Conservation (phyloP, 2,888 invertebrate species). For the Strigamia crassipes region DNA sequence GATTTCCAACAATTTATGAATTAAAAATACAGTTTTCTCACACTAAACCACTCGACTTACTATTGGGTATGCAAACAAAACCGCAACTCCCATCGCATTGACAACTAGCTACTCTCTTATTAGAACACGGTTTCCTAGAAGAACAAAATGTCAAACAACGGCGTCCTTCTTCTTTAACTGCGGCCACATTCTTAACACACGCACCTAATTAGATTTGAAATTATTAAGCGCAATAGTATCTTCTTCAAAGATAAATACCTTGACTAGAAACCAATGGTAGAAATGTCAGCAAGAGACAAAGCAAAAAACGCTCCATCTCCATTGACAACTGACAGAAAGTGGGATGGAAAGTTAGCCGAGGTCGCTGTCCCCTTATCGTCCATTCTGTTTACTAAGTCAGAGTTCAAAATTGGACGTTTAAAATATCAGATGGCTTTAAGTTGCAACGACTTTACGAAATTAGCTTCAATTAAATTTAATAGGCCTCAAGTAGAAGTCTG, state of each 20-base stretch:
- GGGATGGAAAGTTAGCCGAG: slow-evolving; percentile 9
- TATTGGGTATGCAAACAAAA: background rate
- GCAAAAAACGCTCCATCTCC: background rate
- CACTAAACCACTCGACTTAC: background rate
- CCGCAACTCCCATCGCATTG: slow-evolving; percentile 10
- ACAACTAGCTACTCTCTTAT: background rate
- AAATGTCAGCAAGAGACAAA: slow-evolving; percentile 22
- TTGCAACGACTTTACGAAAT: background rate
- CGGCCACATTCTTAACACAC: background rate
- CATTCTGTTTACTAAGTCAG: slow-evolving; percentile 3
- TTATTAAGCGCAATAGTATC: background rate
- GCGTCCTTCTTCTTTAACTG: background rate
- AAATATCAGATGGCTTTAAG: background rate
- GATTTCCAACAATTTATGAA: background rate
- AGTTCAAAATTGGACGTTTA: background rate
- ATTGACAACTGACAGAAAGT: background rate
- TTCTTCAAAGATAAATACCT: background rate
- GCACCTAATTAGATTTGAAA: background rate
- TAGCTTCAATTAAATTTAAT: background rate
- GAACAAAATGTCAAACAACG: background rate
- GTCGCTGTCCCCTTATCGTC: slow-evolving; percentile 11
- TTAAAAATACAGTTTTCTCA: background rate
- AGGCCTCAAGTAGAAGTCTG: background rate
- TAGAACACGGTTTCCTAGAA: background rate
- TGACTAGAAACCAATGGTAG: background rate